Conservation (phyloP, 2,888 invertebrate genomes). For the Perdita meconis region DNA sequence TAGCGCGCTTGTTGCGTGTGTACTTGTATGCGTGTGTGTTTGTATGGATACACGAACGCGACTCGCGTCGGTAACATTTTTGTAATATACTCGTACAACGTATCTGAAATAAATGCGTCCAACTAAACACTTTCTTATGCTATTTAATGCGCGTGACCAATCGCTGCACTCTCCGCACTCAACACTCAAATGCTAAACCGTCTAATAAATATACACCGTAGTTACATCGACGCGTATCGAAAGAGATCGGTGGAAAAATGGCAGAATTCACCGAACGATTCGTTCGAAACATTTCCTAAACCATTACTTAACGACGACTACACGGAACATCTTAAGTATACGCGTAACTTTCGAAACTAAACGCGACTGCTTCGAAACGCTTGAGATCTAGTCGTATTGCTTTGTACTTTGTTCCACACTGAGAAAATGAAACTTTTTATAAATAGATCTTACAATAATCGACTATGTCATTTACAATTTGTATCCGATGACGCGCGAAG, state of each 20-base stretch:
- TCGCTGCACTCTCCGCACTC: not conserved
- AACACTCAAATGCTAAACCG: not conserved
- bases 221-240: not conserved
- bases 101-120: constrained; percentile 27
- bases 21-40: too few relatives aligned
- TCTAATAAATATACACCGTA: too few relatives aligned
- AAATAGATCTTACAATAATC: constrained; percentile 59
- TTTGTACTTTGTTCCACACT: constrained; percentile 78
- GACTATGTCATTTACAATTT: constrained; percentile 47
- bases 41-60: not conserved
- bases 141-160: not conserved
- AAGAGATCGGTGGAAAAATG: constrained; percentile 12
- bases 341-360: constrained; percentile 44
- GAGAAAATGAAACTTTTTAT: constrained; percentile 69
- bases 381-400: constrained; percentile 77
- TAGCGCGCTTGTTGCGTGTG: not conserved
- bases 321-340: constrained; percentile 45
- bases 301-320: constrained; percentile 26
- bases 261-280: constrained; percentile 10
- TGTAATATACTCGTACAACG: constrained; percentile 7
- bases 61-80: constrained; percentile 24
- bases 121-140: not conserved
- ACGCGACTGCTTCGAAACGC: constrained; percentile 66
- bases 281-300: constrained; percentile 3
- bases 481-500: constrained; percentile 39